These are phyloP conservation scores for Heteromormyrus szaboi DNA, from an alignment of 2,797 vertebrate species.

Conservation along the genomic window DNA sequence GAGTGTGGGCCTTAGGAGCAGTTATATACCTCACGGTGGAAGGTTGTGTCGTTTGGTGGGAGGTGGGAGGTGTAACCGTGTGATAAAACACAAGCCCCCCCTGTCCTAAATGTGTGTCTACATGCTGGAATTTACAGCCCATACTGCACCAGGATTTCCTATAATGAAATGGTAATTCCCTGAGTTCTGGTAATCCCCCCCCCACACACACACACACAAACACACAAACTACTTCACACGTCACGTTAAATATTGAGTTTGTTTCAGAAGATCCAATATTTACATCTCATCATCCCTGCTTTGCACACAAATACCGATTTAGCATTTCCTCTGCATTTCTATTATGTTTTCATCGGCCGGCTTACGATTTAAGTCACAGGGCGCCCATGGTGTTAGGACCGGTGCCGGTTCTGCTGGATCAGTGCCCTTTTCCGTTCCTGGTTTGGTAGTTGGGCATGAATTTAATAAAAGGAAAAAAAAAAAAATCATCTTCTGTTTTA, in stretches of 20 bases:
- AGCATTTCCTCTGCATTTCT: neutral
- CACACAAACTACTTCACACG: neutral
- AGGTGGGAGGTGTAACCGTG: neutral
- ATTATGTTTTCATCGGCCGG: neutral
- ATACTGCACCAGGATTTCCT: neutral
- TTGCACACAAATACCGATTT: neutral
- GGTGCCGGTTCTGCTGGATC: neutral
- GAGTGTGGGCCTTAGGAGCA: neutral
- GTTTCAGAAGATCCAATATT: constrained; percentile 13
- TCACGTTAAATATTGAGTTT: constrained; percentile 9
- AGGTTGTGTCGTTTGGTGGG: neutral
- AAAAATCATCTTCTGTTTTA: neutral
- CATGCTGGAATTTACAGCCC: neutral
- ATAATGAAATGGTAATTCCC: neutral
- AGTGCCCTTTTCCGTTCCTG: neutral
- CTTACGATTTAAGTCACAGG: neutral
- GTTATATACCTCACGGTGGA: neutral
- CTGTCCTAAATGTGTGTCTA: neutral
- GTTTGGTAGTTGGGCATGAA: neutral
- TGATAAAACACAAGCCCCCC: neutral
- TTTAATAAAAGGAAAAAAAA: neutral
- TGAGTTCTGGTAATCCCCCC: neutral
- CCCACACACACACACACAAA: too few relatives aligned
- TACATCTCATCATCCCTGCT: neutral
- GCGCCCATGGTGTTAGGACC: neutral